Percentiles rank a stretch among this genome's conserved stretches.
These are phyloP conservation scores for Indicator indicator DNA, from an alignment of 2,113 vertebrate genomes.

Conservation along the genomic window DNA sequence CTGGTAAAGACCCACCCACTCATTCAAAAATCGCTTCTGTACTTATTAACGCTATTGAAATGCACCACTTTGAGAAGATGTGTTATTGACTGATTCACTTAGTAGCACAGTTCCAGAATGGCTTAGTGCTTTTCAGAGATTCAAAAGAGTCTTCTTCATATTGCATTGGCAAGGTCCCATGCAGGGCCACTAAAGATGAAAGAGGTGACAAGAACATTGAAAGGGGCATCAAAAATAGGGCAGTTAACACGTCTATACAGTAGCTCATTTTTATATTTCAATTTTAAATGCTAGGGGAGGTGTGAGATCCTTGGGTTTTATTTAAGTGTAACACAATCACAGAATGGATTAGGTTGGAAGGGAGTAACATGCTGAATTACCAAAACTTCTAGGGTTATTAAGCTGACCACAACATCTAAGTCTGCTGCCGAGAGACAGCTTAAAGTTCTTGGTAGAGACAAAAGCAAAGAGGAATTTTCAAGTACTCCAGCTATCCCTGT, in stretches of 20 bases:
- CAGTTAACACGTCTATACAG: not conserved
- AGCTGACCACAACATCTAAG: not conserved
- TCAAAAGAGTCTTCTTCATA: not conserved
- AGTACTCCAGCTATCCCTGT: not conserved
- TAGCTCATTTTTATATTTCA: not conserved
- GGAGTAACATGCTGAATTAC: not conserved
- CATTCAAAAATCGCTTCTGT: not conserved
- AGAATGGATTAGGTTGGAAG: no score
- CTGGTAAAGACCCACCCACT: not conserved
- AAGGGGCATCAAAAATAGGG: not conserved
- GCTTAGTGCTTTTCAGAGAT: not conserved
- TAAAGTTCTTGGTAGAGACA: not conserved
- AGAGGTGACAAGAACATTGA: not conserved
- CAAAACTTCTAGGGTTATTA: not conserved
- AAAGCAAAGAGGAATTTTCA: not conserved
- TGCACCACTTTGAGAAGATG: not conserved
- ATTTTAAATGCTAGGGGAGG: not conserved
- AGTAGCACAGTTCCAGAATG: not conserved
- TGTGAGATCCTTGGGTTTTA: fast-evolving
- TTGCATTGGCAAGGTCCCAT: not conserved
- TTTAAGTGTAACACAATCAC: not conserved
- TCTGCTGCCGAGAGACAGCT: not conserved
- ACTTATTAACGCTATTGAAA: not conserved
- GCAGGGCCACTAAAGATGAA: not conserved
- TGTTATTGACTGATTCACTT: not conserved